A percentile compares a stretch with the other conserved stretches of the same genome.
Evolutionary conservation across 2,888 invertebrate genomes (phyloP).

Genomic region (Embidobia sp.): DNA sequence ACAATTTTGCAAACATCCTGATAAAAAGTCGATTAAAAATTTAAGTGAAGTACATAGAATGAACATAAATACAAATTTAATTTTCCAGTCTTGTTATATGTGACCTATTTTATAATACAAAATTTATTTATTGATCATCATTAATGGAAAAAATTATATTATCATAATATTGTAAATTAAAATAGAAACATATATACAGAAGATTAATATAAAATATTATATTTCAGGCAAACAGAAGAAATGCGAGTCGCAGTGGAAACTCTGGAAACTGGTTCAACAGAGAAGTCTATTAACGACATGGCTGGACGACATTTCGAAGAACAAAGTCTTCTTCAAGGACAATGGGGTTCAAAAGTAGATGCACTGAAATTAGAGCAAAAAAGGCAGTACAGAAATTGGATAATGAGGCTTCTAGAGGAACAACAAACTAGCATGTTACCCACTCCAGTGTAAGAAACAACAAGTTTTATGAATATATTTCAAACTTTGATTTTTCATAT

Average conservation of each 20-base stretch:
- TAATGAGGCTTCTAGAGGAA: conserved; percentile 90
- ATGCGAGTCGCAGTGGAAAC: conserved; percentile 93
- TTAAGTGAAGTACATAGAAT: too few relatives aligned
- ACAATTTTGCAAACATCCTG: not conserved
- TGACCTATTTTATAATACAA: too few relatives aligned
- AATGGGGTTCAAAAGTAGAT: conserved; percentile 93
- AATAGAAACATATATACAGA: not conserved
- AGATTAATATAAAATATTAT: too few relatives aligned
- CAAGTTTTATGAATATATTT: conserved; percentile 17
- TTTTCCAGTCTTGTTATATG: too few relatives aligned
- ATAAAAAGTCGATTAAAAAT: too few relatives aligned
- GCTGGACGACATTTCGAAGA: conserved; percentile 91
- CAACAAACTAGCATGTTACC: conserved; percentile 84
- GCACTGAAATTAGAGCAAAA: conserved; percentile 92
- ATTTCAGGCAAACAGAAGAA: conserved; percentile 90
- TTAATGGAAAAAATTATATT: too few relatives aligned
- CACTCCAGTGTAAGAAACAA: conserved; percentile 82
- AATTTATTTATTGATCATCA: too few relatives aligned
- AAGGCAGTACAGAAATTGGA: conserved; percentile 93
- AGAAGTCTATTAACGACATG: conserved; percentile 92
- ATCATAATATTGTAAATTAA: too few relatives aligned
- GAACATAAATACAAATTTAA: too few relatives aligned
- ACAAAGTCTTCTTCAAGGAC: conserved; percentile 91
- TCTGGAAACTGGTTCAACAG: conserved; percentile 89
- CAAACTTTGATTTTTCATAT: too few relatives aligned